phyloP scores from a whole-genome alignment of 2,113 vertebrate genomes.

The Leptocoma aspasia region DNA sequence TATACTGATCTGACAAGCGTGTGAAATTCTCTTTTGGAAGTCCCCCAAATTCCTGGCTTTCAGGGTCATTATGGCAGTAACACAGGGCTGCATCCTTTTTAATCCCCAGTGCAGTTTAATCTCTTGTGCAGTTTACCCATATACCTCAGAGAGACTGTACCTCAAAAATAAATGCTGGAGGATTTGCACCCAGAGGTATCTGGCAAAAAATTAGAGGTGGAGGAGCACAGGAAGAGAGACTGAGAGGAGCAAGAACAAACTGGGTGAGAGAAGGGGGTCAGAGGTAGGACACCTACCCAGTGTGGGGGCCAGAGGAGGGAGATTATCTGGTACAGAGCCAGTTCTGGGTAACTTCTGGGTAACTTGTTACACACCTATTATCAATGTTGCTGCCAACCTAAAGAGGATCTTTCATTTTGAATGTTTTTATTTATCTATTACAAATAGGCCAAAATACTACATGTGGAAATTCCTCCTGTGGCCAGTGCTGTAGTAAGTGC shows the following conservation, averaged over 20 bases:
- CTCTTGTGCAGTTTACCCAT: not conserved
- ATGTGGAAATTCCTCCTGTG: not conserved
- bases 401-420: not conserved
- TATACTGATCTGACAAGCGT: not conserved
- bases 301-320: fast-evolving
- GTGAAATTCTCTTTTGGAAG: not conserved
- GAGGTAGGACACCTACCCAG: not conserved
- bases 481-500: not conserved
- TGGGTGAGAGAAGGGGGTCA: not conserved
- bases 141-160: not conserved
- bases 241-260: not conserved
- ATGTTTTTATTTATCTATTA: not conserved
- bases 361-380: not conserved
- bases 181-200: not conserved
- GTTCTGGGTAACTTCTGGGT: not conserved
- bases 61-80: not conserved
- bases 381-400: not conserved
- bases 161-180: not conserved
- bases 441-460: not conserved
- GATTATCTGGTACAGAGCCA: not conserved
- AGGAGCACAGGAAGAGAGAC: not conserved
- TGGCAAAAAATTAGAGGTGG: not conserved
- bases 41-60: not conserved
- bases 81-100: not conserved
- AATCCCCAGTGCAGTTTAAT: not conserved